A percentile compares a stretch with the other conserved stretches of the same genome.
These are phyloP conservation scores for Dolomedes plantarius DNA, from an alignment of 2,888 invertebrate species.

Conservation along the genomic window DNA sequence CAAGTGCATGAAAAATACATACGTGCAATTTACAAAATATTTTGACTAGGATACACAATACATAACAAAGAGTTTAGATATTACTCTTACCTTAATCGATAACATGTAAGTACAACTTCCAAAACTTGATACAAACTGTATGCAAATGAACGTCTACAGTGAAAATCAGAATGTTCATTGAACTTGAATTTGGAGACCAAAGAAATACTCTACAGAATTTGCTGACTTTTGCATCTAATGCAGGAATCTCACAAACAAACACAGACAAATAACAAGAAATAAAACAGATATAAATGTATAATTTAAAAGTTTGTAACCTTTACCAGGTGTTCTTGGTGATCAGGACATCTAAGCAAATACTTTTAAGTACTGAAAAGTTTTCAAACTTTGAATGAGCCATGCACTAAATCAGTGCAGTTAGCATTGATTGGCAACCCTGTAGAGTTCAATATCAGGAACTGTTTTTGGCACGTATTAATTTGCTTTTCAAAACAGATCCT, in stretches of 20 bases:
- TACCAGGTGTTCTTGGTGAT: not conserved
- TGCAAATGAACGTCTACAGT: not conserved
- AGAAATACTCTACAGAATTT: not conserved
- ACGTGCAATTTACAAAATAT: conserved; percentile 14
- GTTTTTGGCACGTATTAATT: conserved; percentile 38
- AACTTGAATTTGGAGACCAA: not conserved
- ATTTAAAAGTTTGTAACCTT: not conserved
- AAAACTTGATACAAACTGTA: not conserved
- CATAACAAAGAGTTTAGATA: not conserved
- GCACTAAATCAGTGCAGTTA: conserved; percentile 9
- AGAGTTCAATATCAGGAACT: conserved; percentile 27
- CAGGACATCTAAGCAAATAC: not conserved
- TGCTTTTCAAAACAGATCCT: not conserved
- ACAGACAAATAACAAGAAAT: conserved; percentile 3
- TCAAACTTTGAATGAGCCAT: conserved; percentile 45
- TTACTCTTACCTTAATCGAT: not conserved
- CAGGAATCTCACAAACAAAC: not conserved
- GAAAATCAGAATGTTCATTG: not conserved
- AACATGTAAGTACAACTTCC: not conserved
- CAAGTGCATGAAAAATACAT: conserved; percentile 23
- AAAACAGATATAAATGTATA: not conserved
- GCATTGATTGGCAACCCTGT: conserved; percentile 23
- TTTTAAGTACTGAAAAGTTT: conserved; percentile 26
- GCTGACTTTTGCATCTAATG: conserved; percentile 5
- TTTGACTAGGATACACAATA: conserved; percentile 19